Percentiles rank a stretch among this genome's conserved stretches.
These are phyloP conservation scores for Tragulus kanchil DNA, from an alignment of 2,113 vertebrate genomes.

Conservation along the genomic window DNA sequence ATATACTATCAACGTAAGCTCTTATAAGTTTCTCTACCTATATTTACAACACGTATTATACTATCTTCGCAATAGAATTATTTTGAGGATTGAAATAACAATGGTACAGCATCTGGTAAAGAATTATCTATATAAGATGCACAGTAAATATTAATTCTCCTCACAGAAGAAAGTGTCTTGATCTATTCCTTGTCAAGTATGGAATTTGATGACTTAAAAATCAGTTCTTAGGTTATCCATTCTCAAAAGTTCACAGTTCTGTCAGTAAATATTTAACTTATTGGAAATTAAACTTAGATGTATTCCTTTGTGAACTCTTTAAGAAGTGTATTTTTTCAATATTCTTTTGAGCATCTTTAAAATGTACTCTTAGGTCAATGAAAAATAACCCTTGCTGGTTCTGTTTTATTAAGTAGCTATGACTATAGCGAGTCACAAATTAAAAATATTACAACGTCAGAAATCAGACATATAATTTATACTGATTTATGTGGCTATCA, in stretches of 20 bases:
- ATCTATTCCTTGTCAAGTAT: background rate
- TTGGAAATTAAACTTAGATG: slow-evolving; percentile 46
- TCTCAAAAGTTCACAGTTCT: slow-evolving; percentile 56
- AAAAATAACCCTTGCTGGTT: background rate
- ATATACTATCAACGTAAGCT: background rate
- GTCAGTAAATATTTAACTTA: slow-evolving; percentile 18
- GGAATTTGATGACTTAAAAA: slow-evolving; percentile 25
- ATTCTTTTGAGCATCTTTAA: slow-evolving; percentile 9
- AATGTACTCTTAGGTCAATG: slow-evolving; percentile 37
- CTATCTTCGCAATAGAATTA: background rate
- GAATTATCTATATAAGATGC: slow-evolving; percentile 2
- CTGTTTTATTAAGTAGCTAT: slow-evolving; percentile 30
- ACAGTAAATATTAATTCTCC: slow-evolving; percentile 32
- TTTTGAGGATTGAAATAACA: slow-evolving; percentile 20
- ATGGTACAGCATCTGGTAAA: background rate
- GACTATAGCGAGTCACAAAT: background rate
- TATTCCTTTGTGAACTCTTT: slow-evolving; percentile 23
- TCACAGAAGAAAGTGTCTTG: background rate
- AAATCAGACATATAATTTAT: slow-evolving; percentile 19
- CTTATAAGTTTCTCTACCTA: background rate
- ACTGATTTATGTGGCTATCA: no score
- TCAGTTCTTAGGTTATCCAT: slow-evolving; percentile 31
- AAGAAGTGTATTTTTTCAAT: background rate
- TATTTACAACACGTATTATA: background rate
- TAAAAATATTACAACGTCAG: slow-evolving; percentile 48